Conservation (phyloP, 1,140 invertebrate species). For the Hesperophylax magnus region DNA sequence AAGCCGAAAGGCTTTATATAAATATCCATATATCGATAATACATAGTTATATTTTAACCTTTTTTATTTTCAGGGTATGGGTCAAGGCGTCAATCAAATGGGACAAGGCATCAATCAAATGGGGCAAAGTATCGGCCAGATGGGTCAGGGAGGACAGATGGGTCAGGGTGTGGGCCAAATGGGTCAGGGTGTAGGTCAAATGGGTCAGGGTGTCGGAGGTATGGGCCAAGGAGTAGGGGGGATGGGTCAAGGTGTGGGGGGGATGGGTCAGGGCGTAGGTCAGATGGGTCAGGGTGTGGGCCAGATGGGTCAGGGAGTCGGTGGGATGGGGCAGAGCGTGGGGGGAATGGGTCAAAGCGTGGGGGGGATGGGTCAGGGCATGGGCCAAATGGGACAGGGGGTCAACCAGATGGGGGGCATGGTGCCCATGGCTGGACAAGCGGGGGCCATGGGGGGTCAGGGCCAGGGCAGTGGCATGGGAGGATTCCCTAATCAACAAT, state of each 20-base stretch:
- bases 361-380: slow-evolving; percentile 60
- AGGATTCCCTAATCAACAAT: slow-evolving; percentile 69
- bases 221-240: too few relatives aligned
- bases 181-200: slow-evolving; percentile 60
- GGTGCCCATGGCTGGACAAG: slow-evolving; percentile 66
- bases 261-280: slow-evolving; percentile 67
- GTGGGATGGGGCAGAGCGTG: slow-evolving; percentile 63
- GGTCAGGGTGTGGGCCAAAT: slow-evolving; percentile 66
- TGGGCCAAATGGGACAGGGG: slow-evolving; percentile 66
- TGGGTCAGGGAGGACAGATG: slow-evolving; percentile 63
- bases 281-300: slow-evolving; percentile 66
- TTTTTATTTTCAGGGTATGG: slow-evolving; percentile 59
- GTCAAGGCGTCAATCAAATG: slow-evolving; percentile 60
- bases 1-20: too few relatives aligned
- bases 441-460: slow-evolving; percentile 70
- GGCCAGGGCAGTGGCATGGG: slow-evolving; percentile 69
- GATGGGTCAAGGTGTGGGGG: slow-evolving; percentile 62
- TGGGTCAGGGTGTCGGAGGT: slow-evolving; percentile 66
- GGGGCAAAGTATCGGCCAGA: slow-evolving; percentile 59
- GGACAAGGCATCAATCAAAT: slow-evolving; percentile 59
- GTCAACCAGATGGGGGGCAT: slow-evolving; percentile 61
- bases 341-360: slow-evolving; percentile 63
- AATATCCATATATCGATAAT: too few relatives aligned
- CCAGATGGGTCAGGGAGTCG: slow-evolving; percentile 67
- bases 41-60: neutral